Evolutionary conservation across 2,113 vertebrate species (phyloP).

Genomic region (Cardinalis cardinalis): DNA sequence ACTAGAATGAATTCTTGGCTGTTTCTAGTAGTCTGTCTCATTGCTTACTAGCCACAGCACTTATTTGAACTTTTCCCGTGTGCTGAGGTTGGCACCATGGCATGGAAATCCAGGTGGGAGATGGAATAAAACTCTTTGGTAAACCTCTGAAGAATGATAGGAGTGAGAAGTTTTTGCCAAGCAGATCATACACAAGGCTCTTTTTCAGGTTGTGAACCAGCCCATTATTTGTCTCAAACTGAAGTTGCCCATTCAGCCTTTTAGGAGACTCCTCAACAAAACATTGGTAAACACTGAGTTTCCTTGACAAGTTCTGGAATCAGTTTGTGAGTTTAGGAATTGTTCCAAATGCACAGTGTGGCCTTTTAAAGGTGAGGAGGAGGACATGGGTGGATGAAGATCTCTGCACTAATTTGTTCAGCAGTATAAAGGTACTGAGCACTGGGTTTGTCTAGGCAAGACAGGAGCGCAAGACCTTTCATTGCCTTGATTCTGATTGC

Average conservation of each 20-base stretch:
- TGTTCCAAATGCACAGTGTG: neutral
- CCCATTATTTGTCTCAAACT: neutral
- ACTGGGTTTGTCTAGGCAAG: neutral
- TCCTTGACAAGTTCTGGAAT: neutral
- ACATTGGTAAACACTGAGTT: neutral
- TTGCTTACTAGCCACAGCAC: neutral
- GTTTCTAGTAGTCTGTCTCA: neutral
- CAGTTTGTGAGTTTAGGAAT: neutral
- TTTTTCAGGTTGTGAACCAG: neutral
- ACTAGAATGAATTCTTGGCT: neutral
- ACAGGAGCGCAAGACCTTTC: neutral
- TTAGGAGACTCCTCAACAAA: neutral
- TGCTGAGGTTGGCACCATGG: neutral
- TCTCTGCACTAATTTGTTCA: neutral
- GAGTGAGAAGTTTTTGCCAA: neutral
- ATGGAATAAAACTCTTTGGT: neutral
- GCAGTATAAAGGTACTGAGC: neutral
- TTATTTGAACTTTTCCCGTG: neutral
- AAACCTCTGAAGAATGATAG: neutral
- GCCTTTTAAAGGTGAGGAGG: neutral
- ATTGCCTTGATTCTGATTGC: neutral
- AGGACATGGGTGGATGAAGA: neutral
- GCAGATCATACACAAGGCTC: neutral
- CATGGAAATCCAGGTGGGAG: neutral
- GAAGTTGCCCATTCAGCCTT: neutral